Conservation (phyloP, 2,113 vertebrate genomes). For the Cynopterus brachyotis region DNA sequence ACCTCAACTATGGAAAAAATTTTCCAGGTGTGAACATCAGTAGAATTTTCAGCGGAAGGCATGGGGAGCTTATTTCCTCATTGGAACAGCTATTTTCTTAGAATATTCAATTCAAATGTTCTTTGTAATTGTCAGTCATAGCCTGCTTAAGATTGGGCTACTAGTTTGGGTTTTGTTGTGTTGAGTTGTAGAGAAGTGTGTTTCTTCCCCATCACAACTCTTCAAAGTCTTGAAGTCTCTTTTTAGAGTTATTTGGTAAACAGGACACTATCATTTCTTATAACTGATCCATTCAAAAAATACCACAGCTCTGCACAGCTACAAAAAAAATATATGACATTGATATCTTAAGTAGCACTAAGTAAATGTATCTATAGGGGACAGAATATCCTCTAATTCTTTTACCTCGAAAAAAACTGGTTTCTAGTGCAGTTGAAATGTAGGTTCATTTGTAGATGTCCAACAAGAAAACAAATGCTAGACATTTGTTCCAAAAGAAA, state of each 20-base stretch:
- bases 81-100: background rate
- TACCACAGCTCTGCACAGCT: background rate
- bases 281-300: background rate
- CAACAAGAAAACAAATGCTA: conserved; percentile 45
- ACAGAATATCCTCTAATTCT: background rate
- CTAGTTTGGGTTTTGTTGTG: background rate
- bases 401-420: background rate
- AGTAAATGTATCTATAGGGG: background rate
- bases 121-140: background rate
- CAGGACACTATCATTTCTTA: background rate
- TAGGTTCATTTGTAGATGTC: background rate
- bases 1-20: background rate
- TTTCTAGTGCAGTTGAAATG: background rate
- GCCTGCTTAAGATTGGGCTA: background rate
- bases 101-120: background rate
- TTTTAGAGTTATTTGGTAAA: conserved; percentile 13
- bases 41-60: background rate
- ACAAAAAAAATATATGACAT: background rate
- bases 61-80: background rate
- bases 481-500: conserved; percentile 50
- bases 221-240: background rate
- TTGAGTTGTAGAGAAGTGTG: background rate
- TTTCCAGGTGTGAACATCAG: background rate
- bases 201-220: background rate
- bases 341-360: background rate